Conservation (phyloP, 2,113 vertebrate genomes). For the Recurvirostra avosetta region DNA sequence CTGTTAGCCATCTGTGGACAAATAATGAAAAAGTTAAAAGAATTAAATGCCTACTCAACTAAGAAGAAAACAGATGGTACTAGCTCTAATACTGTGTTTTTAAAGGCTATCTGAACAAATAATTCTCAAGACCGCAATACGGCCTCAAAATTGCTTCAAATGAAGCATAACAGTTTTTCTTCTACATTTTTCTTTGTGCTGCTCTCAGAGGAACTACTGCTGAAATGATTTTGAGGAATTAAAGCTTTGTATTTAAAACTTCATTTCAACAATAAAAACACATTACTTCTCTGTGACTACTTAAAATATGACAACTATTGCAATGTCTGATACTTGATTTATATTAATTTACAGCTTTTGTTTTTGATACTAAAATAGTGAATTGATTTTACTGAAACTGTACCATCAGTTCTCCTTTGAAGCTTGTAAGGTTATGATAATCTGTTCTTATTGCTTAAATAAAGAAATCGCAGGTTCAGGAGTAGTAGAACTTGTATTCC, state of each 20-base stretch:
- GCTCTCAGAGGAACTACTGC: not conserved
- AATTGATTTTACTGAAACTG: not conserved
- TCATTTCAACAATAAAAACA: not conserved
- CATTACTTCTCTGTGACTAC: not conserved
- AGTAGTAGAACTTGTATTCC: not conserved
- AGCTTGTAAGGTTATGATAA: not conserved
- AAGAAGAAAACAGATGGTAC: not conserved
- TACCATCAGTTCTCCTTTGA: not conserved
- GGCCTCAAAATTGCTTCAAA: not conserved
- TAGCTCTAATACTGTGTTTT: not conserved
- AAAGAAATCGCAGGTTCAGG: not conserved
- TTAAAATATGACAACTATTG: not conserved
- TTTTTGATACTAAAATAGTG: not conserved
- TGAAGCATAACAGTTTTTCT: not conserved
- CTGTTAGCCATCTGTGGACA: not conserved
- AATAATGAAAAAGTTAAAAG: not conserved
- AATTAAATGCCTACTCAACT: not conserved
- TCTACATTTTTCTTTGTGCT: not conserved
- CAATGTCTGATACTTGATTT: not conserved
- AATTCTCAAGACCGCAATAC: not conserved
- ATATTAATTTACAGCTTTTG: not conserved
- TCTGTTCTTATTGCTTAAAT: not conserved
- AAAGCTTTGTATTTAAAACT: not conserved
- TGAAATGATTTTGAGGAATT: not conserved
- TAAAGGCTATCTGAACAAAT: not conserved